A percentile compares a stretch with the other conserved stretches of the same genome.
Conservation (phyloP, 2,888 invertebrate species). For the Melieria omissa region DNA sequence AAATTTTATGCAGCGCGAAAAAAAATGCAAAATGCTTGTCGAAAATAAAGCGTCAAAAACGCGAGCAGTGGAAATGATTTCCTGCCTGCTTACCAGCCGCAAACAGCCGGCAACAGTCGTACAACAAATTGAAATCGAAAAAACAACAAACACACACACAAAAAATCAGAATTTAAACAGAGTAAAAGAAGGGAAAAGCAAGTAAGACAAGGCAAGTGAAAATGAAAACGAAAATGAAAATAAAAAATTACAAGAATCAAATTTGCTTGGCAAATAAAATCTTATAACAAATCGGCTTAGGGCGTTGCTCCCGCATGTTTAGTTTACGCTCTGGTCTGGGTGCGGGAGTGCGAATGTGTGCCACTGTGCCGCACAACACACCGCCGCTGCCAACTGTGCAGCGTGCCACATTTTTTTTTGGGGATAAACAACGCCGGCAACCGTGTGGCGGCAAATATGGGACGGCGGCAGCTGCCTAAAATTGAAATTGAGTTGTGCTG, state of each 20-base stretch:
- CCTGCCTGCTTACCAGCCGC: too few relatives aligned
- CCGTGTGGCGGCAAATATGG: neutral
- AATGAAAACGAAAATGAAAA: neutral
- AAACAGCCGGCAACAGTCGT: too few relatives aligned
- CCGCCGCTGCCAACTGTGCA: slow-evolving; percentile 26
- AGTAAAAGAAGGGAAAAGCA: neutral
- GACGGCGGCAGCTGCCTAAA: slow-evolving; percentile 1
- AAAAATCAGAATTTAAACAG: slow-evolving; percentile 7
- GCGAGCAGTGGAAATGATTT: too few relatives aligned
- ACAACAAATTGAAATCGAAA: neutral
- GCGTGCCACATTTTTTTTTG: neutral
- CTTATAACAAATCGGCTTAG: slow-evolving; percentile 60
- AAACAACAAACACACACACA: neutral
- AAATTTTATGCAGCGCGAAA: too few relatives aligned
- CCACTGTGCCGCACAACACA: slow-evolving; percentile 49
- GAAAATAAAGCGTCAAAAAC: too few relatives aligned
- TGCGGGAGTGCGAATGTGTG: slow-evolving; percentile 44
- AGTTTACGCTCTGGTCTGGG: neutral
- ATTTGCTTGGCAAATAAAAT: slow-evolving; percentile 51
- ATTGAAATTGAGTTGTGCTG: slow-evolving; percentile 27
- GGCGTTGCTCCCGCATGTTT: slow-evolving; percentile 33
- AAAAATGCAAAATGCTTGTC: too few relatives aligned
- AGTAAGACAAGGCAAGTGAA: neutral
- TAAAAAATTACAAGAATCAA: slow-evolving; percentile 18
- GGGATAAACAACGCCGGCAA: slow-evolving; percentile 20